phyloP scores from a whole-genome alignment of 2,113 vertebrate species.

The Cheirogaleus medius region DNA sequence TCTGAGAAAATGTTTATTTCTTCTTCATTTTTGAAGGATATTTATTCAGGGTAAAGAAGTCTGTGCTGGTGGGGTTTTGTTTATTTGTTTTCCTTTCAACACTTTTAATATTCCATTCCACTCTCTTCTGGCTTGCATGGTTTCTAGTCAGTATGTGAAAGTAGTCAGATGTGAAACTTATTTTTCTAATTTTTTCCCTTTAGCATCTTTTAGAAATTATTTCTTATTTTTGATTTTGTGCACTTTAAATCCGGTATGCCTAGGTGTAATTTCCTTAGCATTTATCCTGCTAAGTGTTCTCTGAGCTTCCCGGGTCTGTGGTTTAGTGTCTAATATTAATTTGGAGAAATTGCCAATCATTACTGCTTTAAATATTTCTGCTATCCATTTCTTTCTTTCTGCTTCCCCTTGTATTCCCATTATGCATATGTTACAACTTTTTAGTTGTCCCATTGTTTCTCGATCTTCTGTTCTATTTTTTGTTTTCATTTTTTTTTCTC shows the following conservation, averaged over 20 bases:
- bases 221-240: not conserved
- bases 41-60: not conserved
- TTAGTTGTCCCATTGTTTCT: not conserved
- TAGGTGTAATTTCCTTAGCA: not conserved
- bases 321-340: not conserved
- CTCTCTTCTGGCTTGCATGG: not conserved
- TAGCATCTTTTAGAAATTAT: not conserved
- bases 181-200: not conserved
- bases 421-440: not conserved
- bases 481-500: not conserved
- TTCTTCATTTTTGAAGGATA: not conserved
- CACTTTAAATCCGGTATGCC: not conserved
- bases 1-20: not conserved
- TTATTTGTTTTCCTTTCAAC: not conserved
- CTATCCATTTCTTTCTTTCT: not conserved
- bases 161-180: not conserved
- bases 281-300: not conserved
- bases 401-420: not conserved
- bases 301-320: not conserved
- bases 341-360: not conserved
- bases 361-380: not conserved
- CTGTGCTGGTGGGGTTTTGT: not conserved
- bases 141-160: not conserved
- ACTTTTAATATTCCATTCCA: not conserved
- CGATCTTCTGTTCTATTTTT: not conserved